Base-by-base conservation (phyloP, 2,888 invertebrate species). In the Stenolophus ochropezus region DNA sequence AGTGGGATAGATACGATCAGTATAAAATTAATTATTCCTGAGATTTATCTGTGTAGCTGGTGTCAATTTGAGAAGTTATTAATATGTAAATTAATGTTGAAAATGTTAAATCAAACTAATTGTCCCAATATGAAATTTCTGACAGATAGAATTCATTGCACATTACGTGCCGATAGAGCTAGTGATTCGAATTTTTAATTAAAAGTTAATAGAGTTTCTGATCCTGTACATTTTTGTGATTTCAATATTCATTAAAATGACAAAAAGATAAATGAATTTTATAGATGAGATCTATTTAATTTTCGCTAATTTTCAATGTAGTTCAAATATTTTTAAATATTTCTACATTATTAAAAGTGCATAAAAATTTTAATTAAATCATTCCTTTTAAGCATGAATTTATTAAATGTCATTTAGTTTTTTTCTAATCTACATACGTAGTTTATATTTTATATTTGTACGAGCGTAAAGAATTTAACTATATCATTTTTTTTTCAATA, bases 31-130 rank as follows among this genome's bases (percentile, higher is more conserved):
- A 73, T 73, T 73, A 73, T 73, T 21, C 49, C 16, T 23, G 5
- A 47, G 71, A 71, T 61, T 61, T 61, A 61, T 61, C 61, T 69
- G 65, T 69, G 27, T 69, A 18, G 8, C 65, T 69, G 73, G 73
- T 73, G 73, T 73, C 73, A 49, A 73, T 49, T 73, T 73, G 51
- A 73, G 73, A 73, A 73, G 49, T 49, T 49, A 73, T 73, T 73
- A 73, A 73, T 73, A 73, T 73, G 73, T 73, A 73, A 73, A 73
- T 73, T 73, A 23, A 73, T 73, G 51, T 49, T 73, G 27, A 49
- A 73, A 73, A 73, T 73, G 73, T 73, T 73, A 20, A 73, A 73
- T 73, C 14, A 49, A 73, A 25, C 73, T 49, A 73, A 49, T 73
- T 73, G 73, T 73, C 20, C 61, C n/a, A n/a, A 61, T 61, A 61